These are phyloP conservation scores for Thyatira batis DNA, from an alignment of 2,888 invertebrate genomes.

Conservation along the genomic window DNA sequence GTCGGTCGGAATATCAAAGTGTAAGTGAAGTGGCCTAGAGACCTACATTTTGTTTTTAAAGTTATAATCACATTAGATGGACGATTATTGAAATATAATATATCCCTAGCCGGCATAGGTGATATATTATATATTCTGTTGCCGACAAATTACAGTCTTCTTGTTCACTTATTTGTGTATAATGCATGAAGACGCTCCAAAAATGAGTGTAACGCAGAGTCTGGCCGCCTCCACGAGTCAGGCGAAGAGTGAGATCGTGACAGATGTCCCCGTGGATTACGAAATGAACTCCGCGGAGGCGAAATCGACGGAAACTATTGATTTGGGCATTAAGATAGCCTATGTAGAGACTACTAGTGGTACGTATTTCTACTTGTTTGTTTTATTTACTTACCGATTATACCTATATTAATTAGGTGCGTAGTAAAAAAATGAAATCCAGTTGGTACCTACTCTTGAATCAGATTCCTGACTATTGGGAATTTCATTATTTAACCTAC, in stretches of 20 bases:
- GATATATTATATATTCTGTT: conserved; percentile 55
- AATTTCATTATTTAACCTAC: not conserved
- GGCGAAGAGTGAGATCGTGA: conserved; percentile 71
- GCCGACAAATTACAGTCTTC: conserved; percentile 59
- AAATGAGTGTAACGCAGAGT: conserved; percentile 86
- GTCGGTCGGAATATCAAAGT: conserved; percentile 90
- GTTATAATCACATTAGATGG: conserved; percentile 56
- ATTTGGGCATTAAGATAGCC: conserved; percentile 84
- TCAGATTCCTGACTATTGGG: not conserved
- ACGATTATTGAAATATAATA: conserved; percentile 84
- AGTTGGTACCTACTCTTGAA: not conserved
- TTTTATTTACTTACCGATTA: not conserved
- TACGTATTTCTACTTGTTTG: conserved; percentile 54
- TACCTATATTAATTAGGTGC: not conserved
- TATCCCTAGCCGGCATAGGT: conserved; percentile 69
- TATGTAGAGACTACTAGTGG: conserved; percentile 83
- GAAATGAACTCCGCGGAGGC: conserved; percentile 68
- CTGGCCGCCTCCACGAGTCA: conserved; percentile 84
- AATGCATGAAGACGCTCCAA: conserved; percentile 87
- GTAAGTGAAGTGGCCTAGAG: conserved; percentile 94
- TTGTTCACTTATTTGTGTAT: conserved; percentile 72
- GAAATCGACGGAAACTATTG: conserved; percentile 77
- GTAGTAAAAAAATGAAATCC: conserved; percentile 5
- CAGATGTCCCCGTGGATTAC: conserved; percentile 73
- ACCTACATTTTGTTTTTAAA: conserved; percentile 88